Percentiles rank a stretch among this genome's conserved stretches.
Conservation (phyloP, 2,888 invertebrate species). For the Athalia cordata region DNA sequence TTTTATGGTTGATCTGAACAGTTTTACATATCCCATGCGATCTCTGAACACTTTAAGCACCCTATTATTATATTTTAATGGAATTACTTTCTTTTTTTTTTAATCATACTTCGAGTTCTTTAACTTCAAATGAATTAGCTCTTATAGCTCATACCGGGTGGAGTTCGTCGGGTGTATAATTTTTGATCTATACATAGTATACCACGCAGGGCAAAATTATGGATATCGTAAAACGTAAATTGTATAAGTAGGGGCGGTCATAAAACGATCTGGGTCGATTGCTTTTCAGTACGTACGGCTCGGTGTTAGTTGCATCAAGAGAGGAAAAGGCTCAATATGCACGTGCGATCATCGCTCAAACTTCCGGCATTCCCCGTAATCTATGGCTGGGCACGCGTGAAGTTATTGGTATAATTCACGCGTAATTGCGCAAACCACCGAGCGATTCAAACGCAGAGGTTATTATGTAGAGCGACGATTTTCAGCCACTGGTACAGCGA, state of each 20-base stretch:
- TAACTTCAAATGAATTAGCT: no score
- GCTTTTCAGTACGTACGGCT: neutral
- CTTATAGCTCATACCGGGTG: no score
- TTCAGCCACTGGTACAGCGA: neutral
- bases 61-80: no score
- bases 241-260: neutral
- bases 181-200: neutral
- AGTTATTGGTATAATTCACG: conserved; percentile 25
- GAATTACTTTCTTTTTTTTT: no score
- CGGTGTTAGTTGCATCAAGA: neutral
- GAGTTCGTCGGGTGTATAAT: neutral
- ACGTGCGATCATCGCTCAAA: neutral
- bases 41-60: no score
- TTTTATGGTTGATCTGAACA: no score
- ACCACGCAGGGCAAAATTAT: neutral
- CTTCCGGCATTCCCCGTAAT: conserved; percentile 10
- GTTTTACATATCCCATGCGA: no score
- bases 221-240: conserved; percentile 6
- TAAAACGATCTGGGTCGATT: neutral
- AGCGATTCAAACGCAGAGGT: neutral
- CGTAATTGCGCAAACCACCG: neutral
- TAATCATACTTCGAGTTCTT: no score
- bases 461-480: neutral
- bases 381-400: neutral
- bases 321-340: neutral